A percentile compares a stretch with the other conserved stretches of the same genome.
Evolutionary conservation across 2,797 vertebrate genomes (phyloP).

Genomic region (Urosaurus nigricauda): DNA sequence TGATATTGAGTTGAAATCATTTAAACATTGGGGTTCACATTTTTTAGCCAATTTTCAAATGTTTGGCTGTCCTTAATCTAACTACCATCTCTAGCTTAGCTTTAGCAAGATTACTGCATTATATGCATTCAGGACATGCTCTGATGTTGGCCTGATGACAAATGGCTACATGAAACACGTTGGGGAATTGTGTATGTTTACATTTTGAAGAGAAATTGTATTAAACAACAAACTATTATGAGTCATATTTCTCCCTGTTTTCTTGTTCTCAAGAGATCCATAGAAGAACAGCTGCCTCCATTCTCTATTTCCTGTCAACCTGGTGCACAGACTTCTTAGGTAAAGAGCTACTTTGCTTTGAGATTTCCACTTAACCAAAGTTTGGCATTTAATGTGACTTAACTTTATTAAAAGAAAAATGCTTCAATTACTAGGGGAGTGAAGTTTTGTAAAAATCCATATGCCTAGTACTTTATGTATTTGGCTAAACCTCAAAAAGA

Average conservation of each 20-base stretch:
- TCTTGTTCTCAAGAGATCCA: slow-evolving; percentile 6
- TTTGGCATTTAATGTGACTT: neutral
- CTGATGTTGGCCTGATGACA: neutral
- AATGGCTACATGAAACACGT: neutral
- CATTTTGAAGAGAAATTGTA: slow-evolving; percentile 2
- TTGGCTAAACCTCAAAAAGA: slow-evolving; percentile 43
- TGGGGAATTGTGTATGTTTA: neutral
- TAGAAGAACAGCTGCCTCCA: neutral
- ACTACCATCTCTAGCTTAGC: neutral
- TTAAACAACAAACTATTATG: neutral
- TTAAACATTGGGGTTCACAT: neutral
- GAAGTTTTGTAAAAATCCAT: neutral
- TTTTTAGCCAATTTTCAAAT: neutral
- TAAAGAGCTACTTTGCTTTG: slow-evolving; percentile 3
- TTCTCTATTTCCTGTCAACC: neutral
- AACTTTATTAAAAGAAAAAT: slow-evolving; percentile 9
- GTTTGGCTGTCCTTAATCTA: neutral
- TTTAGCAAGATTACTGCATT: too few relatives aligned
- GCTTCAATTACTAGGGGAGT: neutral
- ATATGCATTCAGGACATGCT: neutral
- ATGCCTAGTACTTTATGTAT: neutral
- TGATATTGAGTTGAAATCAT: neutral
- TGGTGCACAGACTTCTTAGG: neutral
- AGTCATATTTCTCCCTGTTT: slow-evolving; percentile 15
- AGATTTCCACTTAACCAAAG: neutral